These are phyloP conservation scores for Xerus rutilus DNA, from an alignment of 2,797 vertebrate species.

Conservation along the genomic window DNA sequence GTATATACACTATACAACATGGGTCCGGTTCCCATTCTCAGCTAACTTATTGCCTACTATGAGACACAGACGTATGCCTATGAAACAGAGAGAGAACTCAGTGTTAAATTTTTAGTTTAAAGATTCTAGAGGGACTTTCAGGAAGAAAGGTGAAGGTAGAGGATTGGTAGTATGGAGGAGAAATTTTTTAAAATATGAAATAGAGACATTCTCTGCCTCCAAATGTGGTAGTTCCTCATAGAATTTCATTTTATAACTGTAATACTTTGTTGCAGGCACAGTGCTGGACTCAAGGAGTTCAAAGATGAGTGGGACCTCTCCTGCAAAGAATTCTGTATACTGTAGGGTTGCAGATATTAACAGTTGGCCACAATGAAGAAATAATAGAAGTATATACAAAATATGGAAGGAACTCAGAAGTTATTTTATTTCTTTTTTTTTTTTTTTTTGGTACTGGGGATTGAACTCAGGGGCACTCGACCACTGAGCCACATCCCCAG, in stretches of 20 bases:
- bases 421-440: slow-evolving; percentile 9
- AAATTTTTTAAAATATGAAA: neutral
- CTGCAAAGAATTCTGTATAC: neutral
- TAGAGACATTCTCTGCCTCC: neutral
- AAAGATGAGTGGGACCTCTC: neutral
- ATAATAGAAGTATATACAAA: neutral
- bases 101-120: neutral
- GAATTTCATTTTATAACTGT: neutral
- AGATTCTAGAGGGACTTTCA: slow-evolving; percentile 42
- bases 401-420: neutral
- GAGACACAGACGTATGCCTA: neutral
- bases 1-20: neutral
- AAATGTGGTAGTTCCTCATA: neutral
- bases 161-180: neutral
- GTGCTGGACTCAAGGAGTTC: neutral
- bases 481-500: no score
- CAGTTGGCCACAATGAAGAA: neutral
- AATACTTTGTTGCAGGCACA: neutral
- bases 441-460: no score
- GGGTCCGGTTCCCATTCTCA: neutral
- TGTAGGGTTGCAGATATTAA: neutral
- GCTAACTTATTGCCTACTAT: slow-evolving; percentile 24
- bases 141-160: neutral
- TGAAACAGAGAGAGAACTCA: slow-evolving; percentile 13
- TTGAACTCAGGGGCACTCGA: no score